Evolutionary conservation across 2,888 invertebrate species (phyloP).

Genomic region (Drosophila emarginata): DNA sequence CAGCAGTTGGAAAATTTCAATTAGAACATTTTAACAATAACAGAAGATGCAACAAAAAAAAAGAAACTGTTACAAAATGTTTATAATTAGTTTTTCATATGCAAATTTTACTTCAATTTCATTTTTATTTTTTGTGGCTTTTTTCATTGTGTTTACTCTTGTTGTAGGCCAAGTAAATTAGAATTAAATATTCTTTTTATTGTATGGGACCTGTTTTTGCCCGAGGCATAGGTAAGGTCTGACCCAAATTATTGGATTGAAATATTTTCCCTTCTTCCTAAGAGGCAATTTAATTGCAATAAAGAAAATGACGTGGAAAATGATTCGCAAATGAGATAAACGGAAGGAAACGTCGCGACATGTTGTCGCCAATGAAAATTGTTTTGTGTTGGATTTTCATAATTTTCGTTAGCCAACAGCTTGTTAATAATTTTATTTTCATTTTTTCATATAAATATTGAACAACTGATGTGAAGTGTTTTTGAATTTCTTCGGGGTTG

Average conservation of each 20-base stretch:
- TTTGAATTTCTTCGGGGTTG: slow-evolving; percentile 27
- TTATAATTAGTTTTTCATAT: slow-evolving; percentile 72
- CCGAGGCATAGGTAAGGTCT: slow-evolving; percentile 41
- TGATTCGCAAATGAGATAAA: slow-evolving; percentile 51
- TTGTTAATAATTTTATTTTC: slow-evolving; percentile 69
- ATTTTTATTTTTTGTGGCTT: slow-evolving; percentile 14
- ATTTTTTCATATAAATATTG: slow-evolving; percentile 59
- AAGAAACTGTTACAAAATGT: slow-evolving; percentile 60
- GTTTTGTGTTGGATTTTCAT: slow-evolving; percentile 26
- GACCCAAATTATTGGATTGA: slow-evolving; percentile 45
- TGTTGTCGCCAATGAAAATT: slow-evolving; percentile 23
- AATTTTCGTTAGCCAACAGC: slow-evolving; percentile 51
- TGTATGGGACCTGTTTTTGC: slow-evolving; percentile 31
- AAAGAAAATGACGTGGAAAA: slow-evolving; percentile 30
- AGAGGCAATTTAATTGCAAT: slow-evolving; percentile 7
- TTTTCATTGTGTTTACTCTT: slow-evolving; percentile 19
- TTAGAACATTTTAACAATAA: slow-evolving; percentile 41
- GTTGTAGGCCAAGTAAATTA: slow-evolving; percentile 52
- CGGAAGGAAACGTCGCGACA: slow-evolving; percentile 55
- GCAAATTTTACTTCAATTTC: slow-evolving; percentile 52
- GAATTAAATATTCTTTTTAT: slow-evolving; percentile 66
- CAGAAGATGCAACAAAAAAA: slow-evolving; percentile 4
- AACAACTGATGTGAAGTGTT: slow-evolving; percentile 52
- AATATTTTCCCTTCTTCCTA: background rate
- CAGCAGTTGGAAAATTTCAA: slow-evolving; percentile 69